Conservation (phyloP, 1,140 invertebrate genomes). For the Tenebrio molitor region DNA sequence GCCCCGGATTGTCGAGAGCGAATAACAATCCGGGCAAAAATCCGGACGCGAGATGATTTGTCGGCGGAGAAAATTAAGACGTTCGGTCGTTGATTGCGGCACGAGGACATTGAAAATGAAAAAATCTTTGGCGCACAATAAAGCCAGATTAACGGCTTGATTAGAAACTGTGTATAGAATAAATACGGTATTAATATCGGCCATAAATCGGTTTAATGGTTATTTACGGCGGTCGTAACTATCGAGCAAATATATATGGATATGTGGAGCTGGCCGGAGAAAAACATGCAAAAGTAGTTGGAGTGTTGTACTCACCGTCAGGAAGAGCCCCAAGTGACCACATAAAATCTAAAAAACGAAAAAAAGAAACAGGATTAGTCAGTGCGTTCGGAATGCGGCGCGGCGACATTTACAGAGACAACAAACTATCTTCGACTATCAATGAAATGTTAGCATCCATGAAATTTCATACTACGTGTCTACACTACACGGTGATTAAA, state of each 20-base stretch:
- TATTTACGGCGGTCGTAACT: conserved; percentile 20
- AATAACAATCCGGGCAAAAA: too few species aligned
- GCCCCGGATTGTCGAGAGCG: too few species aligned
- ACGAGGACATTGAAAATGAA: conserved; percentile 20
- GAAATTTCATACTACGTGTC: conserved; percentile 65
- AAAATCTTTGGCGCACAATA: conserved; percentile 20
- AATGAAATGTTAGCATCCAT: conserved; percentile 64
- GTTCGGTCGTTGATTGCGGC: conserved; percentile 20
- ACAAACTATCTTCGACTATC: conserved; percentile 64
- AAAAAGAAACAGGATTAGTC: conserved; percentile 68
- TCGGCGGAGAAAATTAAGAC: conserved; percentile 1
- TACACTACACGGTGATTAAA: conserved; percentile 56
- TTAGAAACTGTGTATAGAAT: conserved; percentile 30
- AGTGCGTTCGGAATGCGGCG: conserved; percentile 30
- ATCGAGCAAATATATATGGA: conserved; percentile 16
- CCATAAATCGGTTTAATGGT: conserved; percentile 32
- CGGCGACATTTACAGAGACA: conserved; percentile 55
- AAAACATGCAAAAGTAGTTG: conserved; percentile 9
- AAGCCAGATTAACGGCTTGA: conserved; percentile 23
- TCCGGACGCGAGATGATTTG: too few species aligned
- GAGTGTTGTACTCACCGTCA: conserved; percentile 84
- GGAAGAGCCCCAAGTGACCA: conserved; percentile 97
- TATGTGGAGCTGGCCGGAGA: neutral
- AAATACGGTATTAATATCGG: conserved; percentile 25
- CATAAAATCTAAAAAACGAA: conserved; percentile 95